phyloP scores from a whole-genome alignment of 1,140 invertebrate genomes.

The Trachelipus rathkii region DNA sequence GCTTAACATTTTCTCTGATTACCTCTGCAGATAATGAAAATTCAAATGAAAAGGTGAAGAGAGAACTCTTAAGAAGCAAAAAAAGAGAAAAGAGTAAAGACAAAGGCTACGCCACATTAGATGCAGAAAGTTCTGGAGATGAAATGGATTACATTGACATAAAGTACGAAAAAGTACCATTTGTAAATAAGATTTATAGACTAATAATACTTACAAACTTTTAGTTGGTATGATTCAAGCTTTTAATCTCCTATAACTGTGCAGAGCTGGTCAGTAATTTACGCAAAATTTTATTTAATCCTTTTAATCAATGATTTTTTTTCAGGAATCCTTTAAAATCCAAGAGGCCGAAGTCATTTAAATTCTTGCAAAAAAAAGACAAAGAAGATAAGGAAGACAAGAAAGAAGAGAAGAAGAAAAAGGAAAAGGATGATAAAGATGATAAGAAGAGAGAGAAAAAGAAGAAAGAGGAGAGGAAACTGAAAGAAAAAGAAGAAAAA shows the following conservation, averaged over 20 bases:
- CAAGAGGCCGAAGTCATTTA: conserved; percentile 45
- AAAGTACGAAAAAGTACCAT: background rate
- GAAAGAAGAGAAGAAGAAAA: conserved; percentile 45
- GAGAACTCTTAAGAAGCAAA: conserved; percentile 4
- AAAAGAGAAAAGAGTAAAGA: background rate
- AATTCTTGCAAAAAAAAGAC: conserved; percentile 50
- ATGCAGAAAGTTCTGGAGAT: background rate
- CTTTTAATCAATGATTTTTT: background rate
- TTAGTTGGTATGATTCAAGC: too few species aligned
- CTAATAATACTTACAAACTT: too few species aligned
- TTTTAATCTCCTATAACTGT: too few species aligned
- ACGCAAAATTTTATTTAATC: too few species aligned
- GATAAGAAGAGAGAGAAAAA: conserved; percentile 67
- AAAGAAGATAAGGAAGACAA: conserved; percentile 49
- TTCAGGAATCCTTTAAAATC: conserved; percentile 45
- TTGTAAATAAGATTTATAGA: too few species aligned
- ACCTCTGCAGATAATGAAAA: background rate
- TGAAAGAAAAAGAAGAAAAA: conserved; percentile 52
- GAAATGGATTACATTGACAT: conserved; percentile 3
- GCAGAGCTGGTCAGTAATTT: too few species aligned
- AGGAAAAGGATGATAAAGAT: conserved; percentile 49
- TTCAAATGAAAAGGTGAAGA: background rate
- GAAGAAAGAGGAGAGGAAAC: conserved; percentile 56
- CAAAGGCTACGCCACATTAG: background rate
- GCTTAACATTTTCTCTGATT: background rate